A percentile compares a stretch with the other conserved stretches of the same genome.
These are phyloP conservation scores for Lipophrys pholis DNA, from an alignment of 2,113 vertebrate species.

Conservation along the genomic window DNA sequence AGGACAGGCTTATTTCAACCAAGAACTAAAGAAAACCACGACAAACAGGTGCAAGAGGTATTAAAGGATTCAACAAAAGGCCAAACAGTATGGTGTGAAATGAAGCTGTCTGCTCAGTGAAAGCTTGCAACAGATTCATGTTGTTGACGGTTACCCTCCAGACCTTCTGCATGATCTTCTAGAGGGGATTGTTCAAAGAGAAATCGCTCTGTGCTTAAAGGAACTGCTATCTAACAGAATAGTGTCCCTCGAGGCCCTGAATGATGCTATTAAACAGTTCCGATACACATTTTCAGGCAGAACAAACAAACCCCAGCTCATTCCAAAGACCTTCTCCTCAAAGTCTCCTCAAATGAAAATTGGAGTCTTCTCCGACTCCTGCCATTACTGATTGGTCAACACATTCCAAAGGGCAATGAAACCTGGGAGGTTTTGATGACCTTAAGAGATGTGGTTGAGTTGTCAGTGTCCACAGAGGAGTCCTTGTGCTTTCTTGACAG, in stretches of 20 bases:
- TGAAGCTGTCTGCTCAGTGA: not conserved
- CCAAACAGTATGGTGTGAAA: slow-evolving; percentile 20
- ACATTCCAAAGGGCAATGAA: not conserved
- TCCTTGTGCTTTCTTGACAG: not conserved
- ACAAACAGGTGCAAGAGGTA: slow-evolving; percentile 32
- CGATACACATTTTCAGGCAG: slow-evolving; percentile 17
- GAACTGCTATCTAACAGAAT: slow-evolving; percentile 25
- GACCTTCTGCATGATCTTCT: slow-evolving; percentile 43
- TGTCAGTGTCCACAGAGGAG: not conserved
- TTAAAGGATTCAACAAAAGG: not conserved
- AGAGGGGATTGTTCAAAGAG: slow-evolving; percentile 5
- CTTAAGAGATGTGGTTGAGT: not conserved
- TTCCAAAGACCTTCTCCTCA: slow-evolving; percentile 22
- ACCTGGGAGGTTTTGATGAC: not conserved
- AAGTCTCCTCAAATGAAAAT: slow-evolving; percentile 25
- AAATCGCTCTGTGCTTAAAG: slow-evolving; percentile 18
- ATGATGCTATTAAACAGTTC: slow-evolving; percentile 26
- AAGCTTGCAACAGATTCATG: slow-evolving; percentile 41
- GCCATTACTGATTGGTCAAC: slow-evolving; percentile 20
- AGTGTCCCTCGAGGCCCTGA: slow-evolving; percentile 16
- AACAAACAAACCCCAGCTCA: slow-evolving; percentile 23
- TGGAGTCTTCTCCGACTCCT: slow-evolving; percentile 15
- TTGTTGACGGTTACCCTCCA: slow-evolving; percentile 21
- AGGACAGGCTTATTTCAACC: not conserved
- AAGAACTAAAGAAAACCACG: slow-evolving; percentile 38